These are phyloP conservation scores for Drosophila basisetae DNA, from an alignment of 2,888 invertebrate species.

Conservation along the genomic window DNA sequence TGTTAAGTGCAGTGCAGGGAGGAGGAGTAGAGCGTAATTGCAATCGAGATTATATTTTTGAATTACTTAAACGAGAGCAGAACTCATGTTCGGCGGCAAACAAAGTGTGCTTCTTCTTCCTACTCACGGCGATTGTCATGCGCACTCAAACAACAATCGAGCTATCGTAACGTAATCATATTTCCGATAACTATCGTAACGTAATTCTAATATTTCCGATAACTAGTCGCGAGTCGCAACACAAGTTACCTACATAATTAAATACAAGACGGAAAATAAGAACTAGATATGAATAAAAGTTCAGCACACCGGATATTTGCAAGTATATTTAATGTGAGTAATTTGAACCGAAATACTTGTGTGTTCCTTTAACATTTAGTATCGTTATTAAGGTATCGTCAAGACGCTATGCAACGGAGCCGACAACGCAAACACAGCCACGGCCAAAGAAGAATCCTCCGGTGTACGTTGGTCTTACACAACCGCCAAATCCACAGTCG, in stretches of 20 bases:
- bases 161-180: slow-evolving; percentile 19
- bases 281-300: slow-evolving; percentile 43
- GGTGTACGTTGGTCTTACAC: slow-evolving; percentile 56
- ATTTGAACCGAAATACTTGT: not conserved
- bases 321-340: slow-evolving; percentile 41
- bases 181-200: slow-evolving; percentile 23
- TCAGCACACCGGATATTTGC: slow-evolving; percentile 28
- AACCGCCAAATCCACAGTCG: slow-evolving; percentile 76
- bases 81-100: slow-evolving; percentile 14
- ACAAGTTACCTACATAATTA: slow-evolving; percentile 25
- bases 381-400: slow-evolving; percentile 30
- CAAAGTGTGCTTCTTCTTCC: slow-evolving; percentile 5
- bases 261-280: slow-evolving; percentile 33
- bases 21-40: not conserved
- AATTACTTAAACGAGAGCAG: not conserved
- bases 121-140: not conserved
- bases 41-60: not conserved
- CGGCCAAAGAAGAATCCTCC: slow-evolving; percentile 44
- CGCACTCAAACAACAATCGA: slow-evolving; percentile 8
- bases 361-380: not conserved
- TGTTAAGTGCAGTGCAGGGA: no score
- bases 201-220: slow-evolving; percentile 12
- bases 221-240: slow-evolving; percentile 17
- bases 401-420: slow-evolving; percentile 37
- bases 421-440: slow-evolving; percentile 11